Evolutionary conservation across 1,140 invertebrate genomes (phyloP), one percentile per base, ranked within the genome.

Genomic region (Brachionus manjavacas): DNA sequence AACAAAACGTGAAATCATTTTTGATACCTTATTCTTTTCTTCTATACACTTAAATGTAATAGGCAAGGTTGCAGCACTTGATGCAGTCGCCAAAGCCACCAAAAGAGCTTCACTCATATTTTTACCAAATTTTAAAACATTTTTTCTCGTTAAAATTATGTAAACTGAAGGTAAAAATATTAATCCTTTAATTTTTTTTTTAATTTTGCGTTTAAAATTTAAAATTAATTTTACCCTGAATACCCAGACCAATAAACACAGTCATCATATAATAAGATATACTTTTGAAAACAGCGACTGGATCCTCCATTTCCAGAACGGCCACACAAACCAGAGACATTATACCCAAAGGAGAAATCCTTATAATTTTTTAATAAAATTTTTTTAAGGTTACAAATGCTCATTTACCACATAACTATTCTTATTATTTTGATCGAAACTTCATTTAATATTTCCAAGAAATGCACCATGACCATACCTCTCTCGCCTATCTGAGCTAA

Each of bases 291-390:
- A 95, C 91, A 4, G 93, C 93, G 0, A 90, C 91, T 85, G 96
- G 93, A 76, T 94, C 93, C 2, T 93, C 91, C 86, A 95, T 95
- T 87, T 94, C 94, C 86, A 96, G 90, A 66, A 96, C 92, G 88
- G 96, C 95, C 39, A 94, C 93, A 12, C 93, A 92, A 66, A 96
- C 94, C 60, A 96, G 90, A 89, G 95, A 96, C 84, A 93, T 93
- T 1, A 96, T 94, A 84, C 95, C 95, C n/a, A 96, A 88, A 0
- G 95, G 95, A 41, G 95, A 96, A 72, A 95, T 28, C 66, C 66
- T 68, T 68, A 16, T 35, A 68, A 14, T 39, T 35, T 94, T 95
- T 87, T 39, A 88, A 9, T 20, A 31, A 9, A 46, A n/a, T 16
- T n/a, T 16, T 20, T 11, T 12, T 41, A 8, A 11, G 16, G 20